Evolutionary conservation across 2,797 vertebrate genomes (phyloP).

Genomic region (Columba guinea): DNA sequence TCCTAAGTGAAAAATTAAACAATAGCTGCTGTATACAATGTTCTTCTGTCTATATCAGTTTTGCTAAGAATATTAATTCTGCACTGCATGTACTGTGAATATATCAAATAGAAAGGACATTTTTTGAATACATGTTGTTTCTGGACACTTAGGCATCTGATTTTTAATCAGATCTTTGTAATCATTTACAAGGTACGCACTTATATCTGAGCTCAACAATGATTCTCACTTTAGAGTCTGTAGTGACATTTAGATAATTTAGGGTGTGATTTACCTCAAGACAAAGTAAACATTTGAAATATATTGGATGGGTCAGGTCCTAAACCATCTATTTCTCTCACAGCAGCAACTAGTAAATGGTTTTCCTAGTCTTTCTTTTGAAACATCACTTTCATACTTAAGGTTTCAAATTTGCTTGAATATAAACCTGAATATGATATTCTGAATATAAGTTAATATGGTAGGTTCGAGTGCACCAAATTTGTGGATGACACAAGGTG

Average conservation of each 20-base stretch:
- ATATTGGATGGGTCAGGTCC: neutral
- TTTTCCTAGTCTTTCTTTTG: neutral
- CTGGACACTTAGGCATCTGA: neutral
- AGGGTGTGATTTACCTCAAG: neutral
- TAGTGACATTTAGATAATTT: neutral
- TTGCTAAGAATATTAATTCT: neutral
- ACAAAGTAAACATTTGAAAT: neutral
- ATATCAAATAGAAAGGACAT: neutral
- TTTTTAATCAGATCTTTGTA: neutral
- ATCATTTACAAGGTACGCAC: neutral
- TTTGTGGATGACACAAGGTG: too few relatives aligned
- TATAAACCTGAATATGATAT: neutral
- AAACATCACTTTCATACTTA: neutral
- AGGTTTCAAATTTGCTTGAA: neutral
- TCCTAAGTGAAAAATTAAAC: constrained; percentile 8
- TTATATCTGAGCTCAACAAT: neutral
- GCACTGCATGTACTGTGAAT: neutral
- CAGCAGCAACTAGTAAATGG: neutral
- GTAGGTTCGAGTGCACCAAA: too few relatives aligned
- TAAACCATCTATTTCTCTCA: neutral
- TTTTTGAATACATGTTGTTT: neutral
- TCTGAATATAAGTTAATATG: neutral
- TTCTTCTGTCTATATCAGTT: neutral
- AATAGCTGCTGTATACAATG: neutral
- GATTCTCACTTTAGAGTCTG: neutral